Conservation (phyloP, 2,113 vertebrate species). For the Hyperopisus bebe region DNA sequence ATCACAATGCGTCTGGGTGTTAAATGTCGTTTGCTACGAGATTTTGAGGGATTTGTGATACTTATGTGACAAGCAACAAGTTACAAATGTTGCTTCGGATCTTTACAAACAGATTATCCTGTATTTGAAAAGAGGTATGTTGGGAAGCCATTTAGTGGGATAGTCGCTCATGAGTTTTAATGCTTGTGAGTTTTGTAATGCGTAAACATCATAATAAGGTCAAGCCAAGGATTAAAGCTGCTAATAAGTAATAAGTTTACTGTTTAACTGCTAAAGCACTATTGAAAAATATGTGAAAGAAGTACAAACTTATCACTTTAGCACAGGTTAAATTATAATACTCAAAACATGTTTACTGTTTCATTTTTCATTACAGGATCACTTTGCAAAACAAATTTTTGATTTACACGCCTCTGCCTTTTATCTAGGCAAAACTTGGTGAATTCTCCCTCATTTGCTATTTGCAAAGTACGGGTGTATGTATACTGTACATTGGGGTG, state of each 20-base stretch:
- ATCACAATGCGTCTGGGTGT: not conserved
- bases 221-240: not conserved
- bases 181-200: not conserved
- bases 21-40: not conserved
- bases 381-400: not conserved
- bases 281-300: not conserved
- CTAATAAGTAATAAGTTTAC: not conserved
- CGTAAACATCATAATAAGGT: not conserved
- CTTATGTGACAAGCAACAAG: not conserved
- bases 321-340: not conserved
- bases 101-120: not conserved
- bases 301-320: not conserved
- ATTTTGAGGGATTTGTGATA: not conserved
- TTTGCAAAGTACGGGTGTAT: not conserved
- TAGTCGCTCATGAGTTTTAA: not conserved
- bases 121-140: not conserved
- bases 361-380: not conserved
- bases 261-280: not conserved
- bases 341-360: not conserved
- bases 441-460: not conserved
- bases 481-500: not conserved
- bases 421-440: not conserved
- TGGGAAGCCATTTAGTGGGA: not conserved
- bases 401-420: not conserved
- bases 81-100: not conserved